Evolutionary conservation across 2,888 invertebrate genomes (phyloP).

Genomic region (Lottia gigantea): DNA sequence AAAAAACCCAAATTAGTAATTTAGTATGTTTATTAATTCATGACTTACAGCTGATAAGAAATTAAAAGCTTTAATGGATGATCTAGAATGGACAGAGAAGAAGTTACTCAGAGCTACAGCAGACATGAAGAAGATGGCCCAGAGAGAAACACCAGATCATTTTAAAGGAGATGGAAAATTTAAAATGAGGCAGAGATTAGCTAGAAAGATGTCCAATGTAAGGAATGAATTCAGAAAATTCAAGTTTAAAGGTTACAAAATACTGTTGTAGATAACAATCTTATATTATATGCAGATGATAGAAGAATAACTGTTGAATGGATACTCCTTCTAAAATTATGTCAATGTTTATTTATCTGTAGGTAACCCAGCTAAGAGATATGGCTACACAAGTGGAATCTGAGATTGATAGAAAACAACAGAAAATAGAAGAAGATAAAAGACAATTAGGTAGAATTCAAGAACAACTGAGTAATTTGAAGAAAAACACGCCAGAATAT

Average conservation of each 20-base stretch:
- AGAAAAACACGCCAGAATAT: slow-evolving; percentile 51
- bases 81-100: slow-evolving; percentile 51
- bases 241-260: no score
- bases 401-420: slow-evolving; percentile 53
- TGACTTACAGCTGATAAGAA: slow-evolving; percentile 54
- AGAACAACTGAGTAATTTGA: slow-evolving; percentile 49
- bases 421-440: slow-evolving; percentile 48
- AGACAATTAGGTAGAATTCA: slow-evolving; percentile 50
- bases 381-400: slow-evolving; percentile 59
- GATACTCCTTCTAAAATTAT: neutral
- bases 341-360: neutral
- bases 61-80: slow-evolving; percentile 50
- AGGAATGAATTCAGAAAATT: slow-evolving; percentile 15
- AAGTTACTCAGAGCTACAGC: slow-evolving; percentile 54
- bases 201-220: slow-evolving; percentile 61
- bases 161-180: slow-evolving; percentile 58
- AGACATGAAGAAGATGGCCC: slow-evolving; percentile 56
- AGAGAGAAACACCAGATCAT: slow-evolving; percentile 43
- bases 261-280: no score
- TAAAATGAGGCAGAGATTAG: slow-evolving; percentile 53
- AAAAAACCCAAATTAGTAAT: no score
- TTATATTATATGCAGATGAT: no score
- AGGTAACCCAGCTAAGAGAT: slow-evolving; percentile 62
- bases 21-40: no score
- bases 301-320: neutral